phyloP scores from a whole-genome alignment of 2,888 invertebrate genomes.

The Nowickia ferox region DNA sequence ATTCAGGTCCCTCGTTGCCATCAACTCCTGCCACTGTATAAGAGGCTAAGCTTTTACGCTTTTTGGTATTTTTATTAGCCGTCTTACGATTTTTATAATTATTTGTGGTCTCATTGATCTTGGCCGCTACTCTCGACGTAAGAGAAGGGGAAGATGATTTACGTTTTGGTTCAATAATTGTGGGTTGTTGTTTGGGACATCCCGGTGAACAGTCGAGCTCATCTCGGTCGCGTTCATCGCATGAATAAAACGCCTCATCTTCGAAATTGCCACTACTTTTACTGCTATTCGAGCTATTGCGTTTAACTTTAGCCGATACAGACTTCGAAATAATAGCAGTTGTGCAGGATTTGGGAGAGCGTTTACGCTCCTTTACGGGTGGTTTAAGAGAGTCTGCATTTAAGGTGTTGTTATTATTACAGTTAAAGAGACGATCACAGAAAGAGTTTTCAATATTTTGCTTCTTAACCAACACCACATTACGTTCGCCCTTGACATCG shows the following conservation, averaged over 20 bases:
- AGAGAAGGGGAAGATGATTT: slow-evolving; percentile 80
- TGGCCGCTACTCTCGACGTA: slow-evolving; percentile 81
- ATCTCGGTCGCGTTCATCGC: slow-evolving; percentile 74
- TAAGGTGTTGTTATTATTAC: slow-evolving; percentile 39
- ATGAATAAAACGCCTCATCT: slow-evolving; percentile 75
- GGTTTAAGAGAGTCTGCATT: slow-evolving; percentile 56
- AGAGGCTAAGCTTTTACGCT: slow-evolving; percentile 55
- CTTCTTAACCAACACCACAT: slow-evolving; percentile 78
- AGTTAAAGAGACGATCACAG: slow-evolving; percentile 73
- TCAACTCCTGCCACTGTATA: slow-evolving; percentile 70
- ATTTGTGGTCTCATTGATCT: slow-evolving; percentile 80
- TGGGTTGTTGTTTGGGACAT: neutral
- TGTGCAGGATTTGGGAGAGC: slow-evolving; percentile 15
- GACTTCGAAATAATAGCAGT: neutral
- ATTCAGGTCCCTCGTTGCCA: slow-evolving; percentile 76
- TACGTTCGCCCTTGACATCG: slow-evolving; percentile 75
- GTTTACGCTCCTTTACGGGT: slow-evolving; percentile 57
- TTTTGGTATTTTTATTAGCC: slow-evolving; percentile 73
- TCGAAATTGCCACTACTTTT: slow-evolving; percentile 76
- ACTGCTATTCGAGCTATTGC: slow-evolving; percentile 75
- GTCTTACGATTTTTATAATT: slow-evolving; percentile 79
- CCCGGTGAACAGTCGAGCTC: slow-evolving; percentile 49
- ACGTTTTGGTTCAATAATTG: slow-evolving; percentile 62
- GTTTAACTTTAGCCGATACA: slow-evolving; percentile 69
- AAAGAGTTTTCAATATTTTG: slow-evolving; percentile 75